phyloP scores from a whole-genome alignment of 92 coral and sea anemone species.

The Palythoa caribaeorum region DNA sequence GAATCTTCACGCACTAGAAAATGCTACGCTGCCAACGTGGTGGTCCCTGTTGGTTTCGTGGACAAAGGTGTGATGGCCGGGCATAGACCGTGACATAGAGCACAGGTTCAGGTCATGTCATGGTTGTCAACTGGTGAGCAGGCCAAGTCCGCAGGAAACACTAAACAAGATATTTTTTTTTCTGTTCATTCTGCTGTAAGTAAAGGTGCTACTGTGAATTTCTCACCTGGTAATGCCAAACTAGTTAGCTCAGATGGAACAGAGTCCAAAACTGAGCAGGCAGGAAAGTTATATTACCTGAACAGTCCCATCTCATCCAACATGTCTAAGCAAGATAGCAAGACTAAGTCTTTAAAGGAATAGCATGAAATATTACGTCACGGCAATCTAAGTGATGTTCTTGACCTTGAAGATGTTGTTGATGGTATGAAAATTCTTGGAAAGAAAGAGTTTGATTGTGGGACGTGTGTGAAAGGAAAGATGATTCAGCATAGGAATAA shows the following conservation, averaged over 20 bases:
- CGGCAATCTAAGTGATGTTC: slow-evolving; percentile 51
- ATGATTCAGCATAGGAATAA: slow-evolving; percentile 51
- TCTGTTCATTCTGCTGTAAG: slow-evolving; percentile 61
- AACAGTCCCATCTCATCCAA: slow-evolving; percentile 24
- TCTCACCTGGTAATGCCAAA: slow-evolving; percentile 49
- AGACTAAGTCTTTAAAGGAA: slow-evolving; percentile 16
- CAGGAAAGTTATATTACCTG: slow-evolving; percentile 48
- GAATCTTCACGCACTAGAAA: no score
- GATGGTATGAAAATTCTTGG: slow-evolving; percentile 60
- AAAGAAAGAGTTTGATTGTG: slow-evolving; percentile 49
- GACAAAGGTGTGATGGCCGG: no score
- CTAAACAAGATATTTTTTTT: slow-evolving; percentile 56
- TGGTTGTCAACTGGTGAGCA: no score
- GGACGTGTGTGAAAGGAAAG: slow-evolving; percentile 57
- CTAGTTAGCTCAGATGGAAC: slow-evolving; percentile 46
- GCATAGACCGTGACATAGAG: no score
- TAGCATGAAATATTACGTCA: slow-evolving; percentile 60
- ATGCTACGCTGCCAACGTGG: no score
- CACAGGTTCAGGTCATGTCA: no score
- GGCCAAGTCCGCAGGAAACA: not conserved
- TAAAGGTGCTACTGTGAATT: slow-evolving; percentile 52
- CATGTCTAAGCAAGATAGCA: slow-evolving; percentile 11
- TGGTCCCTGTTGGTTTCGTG: no score
- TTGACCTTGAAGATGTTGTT: slow-evolving; percentile 53
- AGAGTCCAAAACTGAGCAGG: slow-evolving; percentile 54